Base-by-base conservation (phyloP, 1,140 invertebrate species). In the Hydropsyche tenuis region DNA sequence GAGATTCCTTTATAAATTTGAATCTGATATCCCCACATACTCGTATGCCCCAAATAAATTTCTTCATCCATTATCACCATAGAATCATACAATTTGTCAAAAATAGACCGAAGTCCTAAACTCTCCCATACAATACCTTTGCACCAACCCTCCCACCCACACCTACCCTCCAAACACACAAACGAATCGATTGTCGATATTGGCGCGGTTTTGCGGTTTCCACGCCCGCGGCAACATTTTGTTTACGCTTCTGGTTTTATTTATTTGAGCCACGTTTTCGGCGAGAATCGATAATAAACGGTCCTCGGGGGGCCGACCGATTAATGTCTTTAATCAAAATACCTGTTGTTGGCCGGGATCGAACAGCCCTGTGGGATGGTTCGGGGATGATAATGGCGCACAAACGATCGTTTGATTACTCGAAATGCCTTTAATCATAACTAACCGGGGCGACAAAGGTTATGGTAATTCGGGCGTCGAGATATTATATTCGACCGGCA, bases 381-480 rank as follows among this genome's bases (percentile, higher is more conserved):
- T 23, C 30, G 23, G 23, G 1, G 23, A 23, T 25, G 16, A 63
- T 43, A 43, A 65, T 43, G 42, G 45, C 43, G 45, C 43, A 68
- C 65, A 68, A 68, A 68, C 65, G 43, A 48, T 48, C 43, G 45
- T 68, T 68, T 68, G 65, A 68, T 68, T 68, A 68, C 42, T 16
- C 65, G 65, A 48, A 48, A 45, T 68, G 18, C 65, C 65, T 68
- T 68, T 68, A 68, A 68, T 68, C 65, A 68, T 68, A 68, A 68
- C 65, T 25, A 48, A 45, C 4, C 43, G 14, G 37, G 20, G 16
- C 45, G 65, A 68, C 65, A 68, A 68, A 68, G 65, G 65, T 68
- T 68, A 27, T 30, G 65, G 20, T 68, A 68, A 68, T 68, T 23
- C 18, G n/a, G 45, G 23, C 63, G 23, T 30, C 23, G 42, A 60